These are phyloP conservation scores for Gallinago jamesoni DNA, from an alignment of 2,113 vertebrate species.

Conservation along the genomic window DNA sequence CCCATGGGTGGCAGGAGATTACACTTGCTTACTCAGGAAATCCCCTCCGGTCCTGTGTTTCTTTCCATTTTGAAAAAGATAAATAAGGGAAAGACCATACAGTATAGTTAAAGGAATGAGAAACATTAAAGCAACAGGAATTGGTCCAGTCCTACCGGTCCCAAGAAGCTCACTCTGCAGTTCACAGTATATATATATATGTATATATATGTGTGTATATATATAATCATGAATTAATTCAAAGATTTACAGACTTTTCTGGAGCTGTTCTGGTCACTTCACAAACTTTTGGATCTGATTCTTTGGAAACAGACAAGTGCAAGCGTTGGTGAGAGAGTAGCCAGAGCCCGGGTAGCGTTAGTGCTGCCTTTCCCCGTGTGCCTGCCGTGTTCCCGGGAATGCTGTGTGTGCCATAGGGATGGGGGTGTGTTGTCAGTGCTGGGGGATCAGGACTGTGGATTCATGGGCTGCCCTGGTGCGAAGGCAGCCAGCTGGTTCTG, in stretches of 20 bases:
- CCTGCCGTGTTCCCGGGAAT: rapidly evolving
- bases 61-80: not conserved
- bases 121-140: not conserved
- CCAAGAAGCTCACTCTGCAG: not conserved
- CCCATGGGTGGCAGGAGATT: not conserved
- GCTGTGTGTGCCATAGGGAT: rapidly evolving
- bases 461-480: not conserved
- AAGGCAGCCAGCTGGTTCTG: not conserved
- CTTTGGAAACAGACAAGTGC: not conserved
- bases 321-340: not conserved
- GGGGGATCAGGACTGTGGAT: not conserved
- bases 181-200: not conserved
- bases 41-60: not conserved
- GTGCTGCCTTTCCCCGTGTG: no score
- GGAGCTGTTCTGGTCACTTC: not conserved
- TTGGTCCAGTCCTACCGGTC: not conserved
- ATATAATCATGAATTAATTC: not conserved
- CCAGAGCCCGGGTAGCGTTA: not conserved
- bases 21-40: not conserved
- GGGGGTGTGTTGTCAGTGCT: not conserved
- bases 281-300: not conserved
- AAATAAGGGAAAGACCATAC: not conserved
- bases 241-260: not conserved
- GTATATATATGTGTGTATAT: no score
- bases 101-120: not conserved